phyloP scores from a whole-genome alignment of 2,888 invertebrate genomes.

The Hydrotaea cyrtoneurina region DNA sequence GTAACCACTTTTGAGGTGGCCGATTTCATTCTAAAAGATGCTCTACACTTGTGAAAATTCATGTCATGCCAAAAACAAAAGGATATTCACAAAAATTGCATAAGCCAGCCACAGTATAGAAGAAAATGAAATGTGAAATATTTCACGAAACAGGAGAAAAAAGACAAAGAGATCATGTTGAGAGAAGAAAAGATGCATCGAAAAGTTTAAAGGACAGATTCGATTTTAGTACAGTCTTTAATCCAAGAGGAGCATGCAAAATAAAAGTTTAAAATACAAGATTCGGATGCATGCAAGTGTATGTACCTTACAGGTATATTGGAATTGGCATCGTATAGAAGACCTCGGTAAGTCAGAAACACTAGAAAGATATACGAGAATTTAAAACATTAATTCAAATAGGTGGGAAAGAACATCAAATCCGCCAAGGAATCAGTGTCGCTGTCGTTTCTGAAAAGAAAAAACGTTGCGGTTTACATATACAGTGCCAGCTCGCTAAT shows the following conservation, averaged over 20 bases:
- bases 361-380: conserved; percentile 68
- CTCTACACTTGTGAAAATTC: conserved; percentile 73
- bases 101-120: conserved; percentile 48
- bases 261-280: background rate
- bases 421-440: too few species aligned
- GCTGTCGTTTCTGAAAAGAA: too few species aligned
- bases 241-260: background rate
- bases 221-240: conserved; percentile 15
- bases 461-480: too few species aligned
- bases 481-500: too few species aligned
- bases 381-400: background rate
- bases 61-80: conserved; percentile 56
- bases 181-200: conserved; percentile 8
- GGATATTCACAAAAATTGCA: conserved; percentile 35
- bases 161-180: conserved; percentile 34
- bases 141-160: conserved; percentile 35
- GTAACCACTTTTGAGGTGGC: conserved; percentile 81
- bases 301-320: conserved; percentile 69
- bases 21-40: conserved; percentile 81
- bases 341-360: conserved; percentile 78
- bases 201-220: conserved; percentile 18
- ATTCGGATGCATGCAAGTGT: too few species aligned
- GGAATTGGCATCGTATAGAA: conserved; percentile 79
- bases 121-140: conserved; percentile 50
- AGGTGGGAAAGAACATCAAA: too few species aligned